These are phyloP conservation scores for Drosophila auraria DNA, from an alignment of 1,140 invertebrate genomes.

Conservation along the genomic window DNA sequence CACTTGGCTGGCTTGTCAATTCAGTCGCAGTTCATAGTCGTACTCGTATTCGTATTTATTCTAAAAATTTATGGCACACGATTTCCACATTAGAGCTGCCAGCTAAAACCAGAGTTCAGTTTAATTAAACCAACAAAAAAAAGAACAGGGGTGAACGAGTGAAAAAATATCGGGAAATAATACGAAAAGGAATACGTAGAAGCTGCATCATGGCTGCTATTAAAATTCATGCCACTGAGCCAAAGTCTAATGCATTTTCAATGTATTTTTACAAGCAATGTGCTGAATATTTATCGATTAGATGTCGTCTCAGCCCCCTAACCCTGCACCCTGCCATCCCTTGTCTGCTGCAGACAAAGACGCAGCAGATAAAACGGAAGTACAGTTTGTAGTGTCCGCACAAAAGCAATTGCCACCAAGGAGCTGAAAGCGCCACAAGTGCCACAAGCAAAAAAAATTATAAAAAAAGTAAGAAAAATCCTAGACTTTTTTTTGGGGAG, in stretches of 20 bases:
- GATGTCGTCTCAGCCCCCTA: constrained; percentile 37
- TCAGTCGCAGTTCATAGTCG: neutral
- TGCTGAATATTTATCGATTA: constrained; percentile 79
- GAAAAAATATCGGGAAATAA: constrained; percentile 31
- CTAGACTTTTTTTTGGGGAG: constrained; percentile 8
- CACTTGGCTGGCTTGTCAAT: constrained; percentile 73
- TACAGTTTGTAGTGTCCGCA: constrained; percentile 77
- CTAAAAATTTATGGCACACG: constrained; percentile 77
- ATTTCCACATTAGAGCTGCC: constrained; percentile 68
- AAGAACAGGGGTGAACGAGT: neutral
- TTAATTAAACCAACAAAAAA: constrained; percentile 62
- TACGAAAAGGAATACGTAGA: constrained; percentile 12
- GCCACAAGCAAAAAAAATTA: constrained; percentile 35
- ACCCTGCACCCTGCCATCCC: constrained; percentile 1
- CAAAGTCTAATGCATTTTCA: constrained; percentile 79
- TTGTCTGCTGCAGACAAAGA: constrained; percentile 60
- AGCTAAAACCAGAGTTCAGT: constrained; percentile 46
- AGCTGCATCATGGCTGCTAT: constrained; percentile 36
- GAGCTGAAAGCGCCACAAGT: constrained; percentile 55
- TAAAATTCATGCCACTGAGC: constrained; percentile 70
- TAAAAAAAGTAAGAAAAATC: constrained; percentile 26
- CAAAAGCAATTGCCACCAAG: constrained; percentile 66
- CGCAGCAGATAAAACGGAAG: constrained; percentile 70
- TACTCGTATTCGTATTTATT: constrained; percentile 34
- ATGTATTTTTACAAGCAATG: constrained; percentile 76